These are phyloP conservation scores for Lytechinus pictus DNA, from an alignment of 35 echinoderm and acorn worm species.

Conservation along the genomic window DNA sequence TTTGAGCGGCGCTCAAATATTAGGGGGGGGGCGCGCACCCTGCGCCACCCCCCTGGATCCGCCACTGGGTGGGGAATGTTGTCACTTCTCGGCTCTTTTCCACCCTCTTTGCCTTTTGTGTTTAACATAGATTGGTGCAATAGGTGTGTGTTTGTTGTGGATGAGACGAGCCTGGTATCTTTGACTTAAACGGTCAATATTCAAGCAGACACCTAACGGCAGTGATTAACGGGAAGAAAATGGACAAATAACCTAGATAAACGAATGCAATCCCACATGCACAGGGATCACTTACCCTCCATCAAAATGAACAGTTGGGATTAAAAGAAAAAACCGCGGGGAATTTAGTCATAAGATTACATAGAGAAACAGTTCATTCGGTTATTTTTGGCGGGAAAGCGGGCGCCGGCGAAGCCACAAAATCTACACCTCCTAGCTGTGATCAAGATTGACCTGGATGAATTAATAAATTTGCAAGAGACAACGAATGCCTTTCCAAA, in stretches of 20 bases:
- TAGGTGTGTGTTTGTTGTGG: too few relatives aligned
- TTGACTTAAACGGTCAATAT: not conserved
- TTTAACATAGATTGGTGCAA: too few relatives aligned
- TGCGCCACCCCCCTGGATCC: too few relatives aligned
- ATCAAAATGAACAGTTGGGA: not conserved
- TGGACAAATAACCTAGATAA: not conserved
- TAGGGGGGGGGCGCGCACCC: too few relatives aligned
- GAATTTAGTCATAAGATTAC: not conserved
- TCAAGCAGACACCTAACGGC: not conserved
- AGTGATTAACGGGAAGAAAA: not conserved
- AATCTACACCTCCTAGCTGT: not conserved
- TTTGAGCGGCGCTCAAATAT: too few relatives aligned
- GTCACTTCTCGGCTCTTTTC: too few relatives aligned
- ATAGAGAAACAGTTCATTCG: not conserved
- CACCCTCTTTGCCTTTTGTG: too few relatives aligned
- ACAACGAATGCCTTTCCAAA: not conserved
- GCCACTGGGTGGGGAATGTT: too few relatives aligned
- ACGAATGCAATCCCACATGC: not conserved
- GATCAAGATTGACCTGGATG: not conserved
- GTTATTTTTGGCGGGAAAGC: not conserved
- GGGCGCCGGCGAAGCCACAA: not conserved
- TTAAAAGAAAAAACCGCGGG: not conserved
- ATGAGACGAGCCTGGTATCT: too few relatives aligned
- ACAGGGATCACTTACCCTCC: not conserved
- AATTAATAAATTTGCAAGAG: slow-evolving; percentile 8